phyloP scores from a whole-genome alignment of 2,113 vertebrate species.

The Camelus dromedarius region DNA sequence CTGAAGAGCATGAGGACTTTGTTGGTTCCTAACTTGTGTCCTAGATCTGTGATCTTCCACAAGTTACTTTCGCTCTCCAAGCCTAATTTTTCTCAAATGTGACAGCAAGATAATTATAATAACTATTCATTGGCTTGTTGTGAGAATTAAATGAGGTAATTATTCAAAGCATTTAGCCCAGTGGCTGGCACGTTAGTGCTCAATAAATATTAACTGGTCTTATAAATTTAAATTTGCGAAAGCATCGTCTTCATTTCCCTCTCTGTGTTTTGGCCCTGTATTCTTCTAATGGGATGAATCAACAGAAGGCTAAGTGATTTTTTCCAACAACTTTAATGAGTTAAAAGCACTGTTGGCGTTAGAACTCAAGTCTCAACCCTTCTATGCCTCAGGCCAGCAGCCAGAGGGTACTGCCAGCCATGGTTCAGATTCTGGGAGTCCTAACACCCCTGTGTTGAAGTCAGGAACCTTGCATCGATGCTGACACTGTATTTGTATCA shows the following conservation, averaged over 20 bases:
- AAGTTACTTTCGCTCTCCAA: neutral
- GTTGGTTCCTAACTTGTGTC: neutral
- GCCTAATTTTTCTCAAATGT: slow-evolving; percentile 8
- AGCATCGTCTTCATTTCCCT: slow-evolving; percentile 30
- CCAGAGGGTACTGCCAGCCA: slow-evolving; percentile 37
- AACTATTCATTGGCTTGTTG: neutral
- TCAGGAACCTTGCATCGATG: neutral
- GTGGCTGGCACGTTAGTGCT: neutral
- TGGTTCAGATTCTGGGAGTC: slow-evolving; percentile 10
- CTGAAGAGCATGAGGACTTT: neutral
- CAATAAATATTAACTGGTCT: slow-evolving; percentile 49
- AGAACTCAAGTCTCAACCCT: slow-evolving; percentile 18
- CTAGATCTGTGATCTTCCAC: neutral
- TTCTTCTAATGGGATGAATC: slow-evolving; percentile 14
- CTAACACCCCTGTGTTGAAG: neutral
- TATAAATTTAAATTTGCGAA: neutral
- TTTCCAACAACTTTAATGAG: slow-evolving; percentile 48
- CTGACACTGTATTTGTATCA: neutral
- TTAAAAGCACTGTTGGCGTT: slow-evolving; percentile 65
- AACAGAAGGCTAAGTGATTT: slow-evolving; percentile 41
- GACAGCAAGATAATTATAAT: neutral
- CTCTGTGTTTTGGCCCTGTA: neutral
- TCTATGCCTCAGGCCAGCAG: neutral
- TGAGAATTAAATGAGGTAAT: slow-evolving; percentile 31
- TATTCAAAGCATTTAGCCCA: neutral